Evolutionary conservation across 2,113 vertebrate genomes (phyloP), one percentile per base, ranked within the genome.

Genomic region (Chelonoidis abingdonii): DNA sequence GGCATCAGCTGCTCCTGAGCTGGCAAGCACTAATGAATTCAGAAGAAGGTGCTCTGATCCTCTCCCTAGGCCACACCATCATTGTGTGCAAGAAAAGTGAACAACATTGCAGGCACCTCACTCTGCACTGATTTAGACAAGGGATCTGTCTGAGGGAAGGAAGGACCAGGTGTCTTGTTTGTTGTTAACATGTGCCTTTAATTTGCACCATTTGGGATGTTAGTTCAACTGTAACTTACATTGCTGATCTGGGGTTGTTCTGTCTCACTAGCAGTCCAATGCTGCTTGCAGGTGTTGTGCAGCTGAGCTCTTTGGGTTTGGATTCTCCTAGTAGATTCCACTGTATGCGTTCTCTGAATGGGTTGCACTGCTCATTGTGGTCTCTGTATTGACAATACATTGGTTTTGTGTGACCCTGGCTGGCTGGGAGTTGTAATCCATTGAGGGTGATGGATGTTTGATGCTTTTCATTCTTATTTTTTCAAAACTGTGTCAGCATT

Each of bases 1-100:
- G 93, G 54, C 72, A 90, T 92, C 93, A 89, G 87, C 78, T 91
- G 1, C 50, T 86, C 83, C 85, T 76, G 83, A 88, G 94, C 90
- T 44, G 86, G 85, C 88, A 54, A 90, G 82, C 92, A 6, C 29
- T 80, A 31, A 50, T 80, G 95, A 84, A 92, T 76, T 90, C 93
- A 92, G 93, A 75, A 88, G 82, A 83, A 80, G 54, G 76, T 87
- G 83, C 56, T 89, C 29, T 87, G 69, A 25, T 75, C 4, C 83
- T 86, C 69, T 87, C 29, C 65, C 35, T 86, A 59, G 93, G 80
- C 79, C 86, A 47, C 57, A 53, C 2, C 10, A 0, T 3, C 75
- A 52, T 29, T 53, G 3, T 81, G 83, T 1, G 0, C 86, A 25
- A 57, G 80, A 75, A 85, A 92, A 86, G 65, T 69, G 62, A 65